phyloP scores from a whole-genome alignment of 2,888 invertebrate species.

The Drepana falcataria region DNA sequence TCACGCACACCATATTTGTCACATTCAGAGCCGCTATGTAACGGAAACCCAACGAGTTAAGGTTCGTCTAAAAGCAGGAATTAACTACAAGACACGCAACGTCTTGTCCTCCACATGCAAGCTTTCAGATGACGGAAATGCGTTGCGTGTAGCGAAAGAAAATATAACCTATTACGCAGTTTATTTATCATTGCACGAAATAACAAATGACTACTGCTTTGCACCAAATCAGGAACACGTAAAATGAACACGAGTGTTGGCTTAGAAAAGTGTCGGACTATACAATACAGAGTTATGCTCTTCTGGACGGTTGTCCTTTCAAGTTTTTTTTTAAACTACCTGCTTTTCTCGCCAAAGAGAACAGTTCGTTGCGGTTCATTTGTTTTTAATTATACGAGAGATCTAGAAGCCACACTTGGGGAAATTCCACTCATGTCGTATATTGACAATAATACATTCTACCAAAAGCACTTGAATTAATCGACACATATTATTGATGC shows the following conservation, averaged over 20 bases:
- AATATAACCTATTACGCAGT: neutral
- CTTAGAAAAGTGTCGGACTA: too few relatives aligned
- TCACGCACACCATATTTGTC: slow-evolving; percentile 25
- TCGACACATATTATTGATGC: too few relatives aligned
- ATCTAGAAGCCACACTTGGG: neutral
- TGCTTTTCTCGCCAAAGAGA: too few relatives aligned
- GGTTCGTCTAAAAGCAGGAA: neutral
- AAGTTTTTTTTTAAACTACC: too few relatives aligned
- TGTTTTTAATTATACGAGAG: neutral
- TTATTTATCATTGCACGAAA: neutral
- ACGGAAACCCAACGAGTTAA: slow-evolving; percentile 19
- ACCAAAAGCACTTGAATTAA: too few relatives aligned
- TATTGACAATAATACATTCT: too few relatives aligned
- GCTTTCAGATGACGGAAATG: neutral
- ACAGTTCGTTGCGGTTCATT: neutral
- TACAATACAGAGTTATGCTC: too few relatives aligned
- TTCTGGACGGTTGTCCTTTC: too few relatives aligned
- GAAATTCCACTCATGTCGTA: neutral
- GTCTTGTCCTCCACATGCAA: neutral
- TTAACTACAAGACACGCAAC: neutral
- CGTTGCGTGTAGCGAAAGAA: neutral
- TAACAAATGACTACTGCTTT: too few relatives aligned
- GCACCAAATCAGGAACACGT: too few relatives aligned
- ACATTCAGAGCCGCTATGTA: slow-evolving; percentile 32
- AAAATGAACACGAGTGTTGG: too few relatives aligned